Percentiles rank a stretch among this genome's conserved stretches.
Evolutionary conservation across 2,797 vertebrate species (phyloP).

Genomic region (Danio tinwini): DNA sequence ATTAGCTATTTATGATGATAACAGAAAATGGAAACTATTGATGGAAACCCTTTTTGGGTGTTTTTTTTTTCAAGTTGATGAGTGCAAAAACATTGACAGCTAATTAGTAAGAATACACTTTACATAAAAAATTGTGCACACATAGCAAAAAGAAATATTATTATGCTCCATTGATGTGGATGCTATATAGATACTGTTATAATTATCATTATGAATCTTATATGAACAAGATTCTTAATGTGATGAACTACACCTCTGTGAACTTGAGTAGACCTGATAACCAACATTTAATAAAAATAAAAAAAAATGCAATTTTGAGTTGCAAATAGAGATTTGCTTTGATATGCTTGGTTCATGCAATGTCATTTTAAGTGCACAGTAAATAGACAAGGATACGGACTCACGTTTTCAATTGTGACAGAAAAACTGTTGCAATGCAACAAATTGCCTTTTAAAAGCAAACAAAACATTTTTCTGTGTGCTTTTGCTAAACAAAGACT

Average conservation of each 20-base stretch:
- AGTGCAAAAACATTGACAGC: not conserved
- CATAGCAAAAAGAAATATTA: no score
- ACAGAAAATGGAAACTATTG: not conserved
- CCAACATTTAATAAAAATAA: not conserved
- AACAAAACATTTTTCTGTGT: not conserved
- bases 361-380: not conserved
- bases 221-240: not conserved
- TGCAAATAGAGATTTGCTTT: not conserved
- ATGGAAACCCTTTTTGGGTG: no score
- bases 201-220: not conserved
- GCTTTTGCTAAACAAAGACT: not conserved
- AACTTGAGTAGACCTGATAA: not conserved
- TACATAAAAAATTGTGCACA: not conserved
- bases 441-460: not conserved
- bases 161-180: not conserved
- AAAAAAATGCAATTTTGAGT: not conserved
- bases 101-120: not conserved
- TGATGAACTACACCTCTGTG: not conserved
- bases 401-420: not conserved
- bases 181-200: not conserved
- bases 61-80: no score
- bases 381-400: not conserved
- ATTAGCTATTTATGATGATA: not conserved
- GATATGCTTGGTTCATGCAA: not conserved
- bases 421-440: not conserved